A percentile compares a stretch with the other conserved stretches of the same genome.
Evolutionary conservation across 2,888 invertebrate species (phyloP).

Genomic region (Acholoe squamosa): DNA sequence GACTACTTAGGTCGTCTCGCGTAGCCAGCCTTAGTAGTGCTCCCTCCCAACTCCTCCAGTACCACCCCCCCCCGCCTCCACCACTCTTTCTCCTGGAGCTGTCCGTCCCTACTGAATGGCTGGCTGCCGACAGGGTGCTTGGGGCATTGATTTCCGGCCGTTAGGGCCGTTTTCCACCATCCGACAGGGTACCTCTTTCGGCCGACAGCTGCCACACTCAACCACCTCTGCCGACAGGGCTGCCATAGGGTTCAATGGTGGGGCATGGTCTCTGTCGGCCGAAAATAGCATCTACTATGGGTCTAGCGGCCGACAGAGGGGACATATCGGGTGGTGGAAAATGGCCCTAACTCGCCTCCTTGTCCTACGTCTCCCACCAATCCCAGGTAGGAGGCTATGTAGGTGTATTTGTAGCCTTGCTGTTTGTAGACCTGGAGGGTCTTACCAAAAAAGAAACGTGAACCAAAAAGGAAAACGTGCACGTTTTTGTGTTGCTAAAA

Average conservation of each 20-base stretch:
- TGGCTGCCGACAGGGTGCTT: neutral
- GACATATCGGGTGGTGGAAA: no score
- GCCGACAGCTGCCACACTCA: neutral
- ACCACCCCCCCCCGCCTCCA: neutral
- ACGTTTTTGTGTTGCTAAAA: no score
- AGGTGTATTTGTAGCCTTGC: no score
- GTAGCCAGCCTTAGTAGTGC: neutral
- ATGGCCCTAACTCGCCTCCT: neutral
- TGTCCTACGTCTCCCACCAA: neutral
- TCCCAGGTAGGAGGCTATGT: no score
- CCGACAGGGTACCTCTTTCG: neutral
- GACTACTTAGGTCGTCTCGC: neutral
- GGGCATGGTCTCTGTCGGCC: no score
- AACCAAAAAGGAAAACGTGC: no score
- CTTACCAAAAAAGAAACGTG: no score
- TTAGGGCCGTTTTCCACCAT: neutral
- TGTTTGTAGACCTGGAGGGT: no score
- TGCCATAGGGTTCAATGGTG: no score
- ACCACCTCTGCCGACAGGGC: no score
- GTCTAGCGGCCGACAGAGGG: no score
- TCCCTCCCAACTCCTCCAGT: neutral
- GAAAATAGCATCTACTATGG: no score
- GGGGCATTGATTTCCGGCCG: conserved; percentile 32
- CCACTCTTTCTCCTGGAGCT: neutral
- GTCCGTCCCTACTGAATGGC: neutral